Evolutionary conservation across 2,797 vertebrate genomes (phyloP), one percentile per base, ranked within the genome.

Genomic region (Lateolabrax maculatus): DNA sequence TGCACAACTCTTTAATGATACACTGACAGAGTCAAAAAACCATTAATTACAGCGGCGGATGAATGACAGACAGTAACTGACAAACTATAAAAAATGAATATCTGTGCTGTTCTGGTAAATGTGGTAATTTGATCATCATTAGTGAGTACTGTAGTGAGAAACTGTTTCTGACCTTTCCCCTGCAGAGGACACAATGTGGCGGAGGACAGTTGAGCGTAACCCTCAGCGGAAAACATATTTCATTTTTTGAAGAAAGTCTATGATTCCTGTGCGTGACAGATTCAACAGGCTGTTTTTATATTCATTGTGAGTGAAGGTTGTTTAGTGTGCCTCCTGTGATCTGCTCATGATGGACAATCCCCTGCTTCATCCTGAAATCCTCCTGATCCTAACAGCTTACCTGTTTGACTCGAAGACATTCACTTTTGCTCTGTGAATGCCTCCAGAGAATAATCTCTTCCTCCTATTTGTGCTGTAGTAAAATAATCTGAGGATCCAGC

Each of bases 321-420:
- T 68, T n/a, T 84, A 44, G n/a, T 52, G 58, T 80, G 51, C 2
- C 56, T 6, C 16, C 57, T 70, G 76, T 79, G 84, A 89, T 78
- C 74, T 83, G 66, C 73, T 89, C 63, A 62, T 75, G 78, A 80
- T 23, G 75, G 84, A 79, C 90, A 92, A 92, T 90, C 92, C 89
- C 23, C 65, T 70, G 27, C 83, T 88, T 90, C 41, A 91, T 87
- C 88, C 83, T 76, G 69, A 92, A 94, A 95, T 92, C 93, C 92
- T 90, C 77, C 81, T 95, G 89, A 94, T 88, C 79, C 80, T 69
- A 77, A 90, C 84, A 93, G 92, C 79, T 95, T 94, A 94, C 60
- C 77, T 85, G 72, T 36, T 64, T 61, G 66, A 55, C 80, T 83
- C 41, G 31, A 44, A 90, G 76, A 80, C 80, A 58, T 81, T 67